A percentile compares a stretch with the other conserved stretches of the same genome.
phyloP scores from a whole-genome alignment of 2,113 vertebrate species.

The Chloropsis cyanopogon region DNA sequence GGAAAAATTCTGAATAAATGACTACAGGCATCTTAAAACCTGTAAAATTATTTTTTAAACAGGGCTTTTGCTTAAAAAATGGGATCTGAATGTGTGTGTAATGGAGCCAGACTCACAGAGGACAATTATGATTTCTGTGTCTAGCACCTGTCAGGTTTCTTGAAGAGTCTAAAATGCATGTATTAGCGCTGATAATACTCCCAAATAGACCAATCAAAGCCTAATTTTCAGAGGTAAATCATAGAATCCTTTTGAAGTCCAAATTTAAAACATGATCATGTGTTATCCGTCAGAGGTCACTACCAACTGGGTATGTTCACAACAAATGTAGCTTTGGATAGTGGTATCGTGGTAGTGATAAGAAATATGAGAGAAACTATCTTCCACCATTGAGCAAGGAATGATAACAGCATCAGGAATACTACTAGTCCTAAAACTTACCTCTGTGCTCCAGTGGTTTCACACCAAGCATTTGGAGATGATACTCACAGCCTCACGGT shows the following conservation, averaged over 20 bases:
- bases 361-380: background rate
- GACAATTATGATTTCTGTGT: constrained; percentile 14
- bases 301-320: background rate
- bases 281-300: background rate
- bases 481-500: background rate
- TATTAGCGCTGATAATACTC: constrained; percentile 14
- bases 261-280: background rate
- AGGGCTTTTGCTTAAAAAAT: background rate
- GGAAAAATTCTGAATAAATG: constrained; percentile 5
- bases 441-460: background rate
- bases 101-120: background rate
- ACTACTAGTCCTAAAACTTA: background rate
- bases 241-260: background rate
- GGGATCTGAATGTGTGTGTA: background rate
- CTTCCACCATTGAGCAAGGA: background rate
- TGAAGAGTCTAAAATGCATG: background rate
- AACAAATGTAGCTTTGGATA: background rate
- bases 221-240: background rate
- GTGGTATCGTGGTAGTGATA: background rate
- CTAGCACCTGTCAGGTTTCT: constrained; percentile 5
- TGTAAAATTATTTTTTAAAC: constrained; percentile 36
- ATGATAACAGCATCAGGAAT: background rate
- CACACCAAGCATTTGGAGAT: background rate
- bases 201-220: background rate
- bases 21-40: constrained; percentile 1